Evolutionary conservation across 2,888 invertebrate species (phyloP), one percentile per base, ranked within the genome.

Genomic region (Sesamia inferens): DNA sequence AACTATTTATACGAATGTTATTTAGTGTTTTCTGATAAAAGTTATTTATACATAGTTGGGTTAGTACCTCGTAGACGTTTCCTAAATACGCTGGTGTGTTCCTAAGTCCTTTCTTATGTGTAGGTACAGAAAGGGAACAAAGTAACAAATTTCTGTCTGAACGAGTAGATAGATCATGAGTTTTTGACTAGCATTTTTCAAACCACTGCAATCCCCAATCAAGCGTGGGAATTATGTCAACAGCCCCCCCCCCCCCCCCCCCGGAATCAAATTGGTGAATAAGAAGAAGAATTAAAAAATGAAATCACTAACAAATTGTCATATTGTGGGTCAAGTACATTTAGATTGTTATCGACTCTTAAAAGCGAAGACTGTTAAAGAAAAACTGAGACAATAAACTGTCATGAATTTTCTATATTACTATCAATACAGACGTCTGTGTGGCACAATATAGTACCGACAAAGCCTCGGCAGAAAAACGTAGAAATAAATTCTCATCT

Each of bases 401-500:
- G 8, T 14, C 51, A 64, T 74, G 62, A 74, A 42, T 74, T 63
- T 66, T 58, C 24, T 63, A 42, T 63, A 74, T 64, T 22, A 63
- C 65, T 16, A 63, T 67, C 54, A 68, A 78, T 58, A 39, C 13
- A 47, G 58, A 19, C 31, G 51, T 66, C 58, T 69, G 31, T 66
- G 47, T 69, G 47, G 47, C 22, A 69, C 82, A 70, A 73, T 64
- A 69, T 8, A 51, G 63, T 13, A 42, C 19, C 39, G 54, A 67
- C 22, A 70, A 73, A 80, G 57, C 31, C 42, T 11, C n/a, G 19
- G 65, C 39, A 80, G 48, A 74, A 83, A 76, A 76, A 74, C 65
- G 22, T 42, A 48, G 72, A 74, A 78, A 85, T 85, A 83, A 83
- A 85, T 83, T 81, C 75, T 77, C 65, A 75, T 83, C 74, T 73